Evolutionary conservation across 92 coral and sea anemone species (phyloP).

Genomic region (Siderastrea radians): DNA sequence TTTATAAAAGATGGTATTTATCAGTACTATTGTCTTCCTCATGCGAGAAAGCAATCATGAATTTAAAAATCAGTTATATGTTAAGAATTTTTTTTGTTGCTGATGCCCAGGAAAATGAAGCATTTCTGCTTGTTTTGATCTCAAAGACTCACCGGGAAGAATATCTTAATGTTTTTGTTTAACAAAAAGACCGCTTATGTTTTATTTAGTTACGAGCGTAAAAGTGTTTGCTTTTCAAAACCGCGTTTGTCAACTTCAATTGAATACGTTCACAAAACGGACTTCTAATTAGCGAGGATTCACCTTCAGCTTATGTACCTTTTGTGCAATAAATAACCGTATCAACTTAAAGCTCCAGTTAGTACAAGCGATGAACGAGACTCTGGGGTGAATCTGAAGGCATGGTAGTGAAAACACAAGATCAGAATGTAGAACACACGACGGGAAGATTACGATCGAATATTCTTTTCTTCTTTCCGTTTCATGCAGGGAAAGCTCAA

Average conservation of each 20-base stretch:
- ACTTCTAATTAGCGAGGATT: background rate
- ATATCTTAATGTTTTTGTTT: background rate
- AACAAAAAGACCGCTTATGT: slow-evolving; percentile 9
- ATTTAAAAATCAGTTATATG: background rate
- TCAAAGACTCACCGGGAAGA: background rate
- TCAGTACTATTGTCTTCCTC: background rate
- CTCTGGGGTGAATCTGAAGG: background rate
- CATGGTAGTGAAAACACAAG: background rate
- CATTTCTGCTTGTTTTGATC: background rate
- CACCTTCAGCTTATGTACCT: background rate
- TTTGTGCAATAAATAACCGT: slow-evolving; percentile 2
- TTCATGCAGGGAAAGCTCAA: slow-evolving; percentile 15
- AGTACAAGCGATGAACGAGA: background rate
- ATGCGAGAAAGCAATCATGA: background rate
- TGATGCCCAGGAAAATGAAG: background rate
- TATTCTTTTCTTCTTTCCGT: slow-evolving; percentile 2
- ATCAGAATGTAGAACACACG: background rate
- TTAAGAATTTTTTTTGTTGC: background rate
- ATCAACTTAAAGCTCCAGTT: background rate
- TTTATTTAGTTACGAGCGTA: background rate
- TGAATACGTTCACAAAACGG: slow-evolving; percentile 18
- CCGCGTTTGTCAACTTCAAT: slow-evolving; percentile 2
- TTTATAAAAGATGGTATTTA: background rate
- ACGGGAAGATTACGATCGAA: background rate
- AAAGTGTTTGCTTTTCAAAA: slow-evolving; percentile 38